Evolutionary conservation across 2,797 vertebrate genomes (phyloP).

Genomic region (Dicrostonyx torquatus): DNA sequence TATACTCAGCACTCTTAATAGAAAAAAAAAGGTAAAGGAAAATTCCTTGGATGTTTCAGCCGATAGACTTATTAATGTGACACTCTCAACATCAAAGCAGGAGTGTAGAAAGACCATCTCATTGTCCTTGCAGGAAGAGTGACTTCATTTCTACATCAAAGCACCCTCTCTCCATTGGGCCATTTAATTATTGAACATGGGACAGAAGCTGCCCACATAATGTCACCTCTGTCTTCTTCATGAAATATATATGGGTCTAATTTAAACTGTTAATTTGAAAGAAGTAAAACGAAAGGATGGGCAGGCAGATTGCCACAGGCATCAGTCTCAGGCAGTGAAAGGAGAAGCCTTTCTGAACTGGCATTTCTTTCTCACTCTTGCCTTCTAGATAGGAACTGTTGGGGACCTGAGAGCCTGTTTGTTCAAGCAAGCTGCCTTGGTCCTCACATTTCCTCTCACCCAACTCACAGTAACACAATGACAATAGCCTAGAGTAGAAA

Average conservation of each 20-base stretch:
- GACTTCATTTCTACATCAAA: constrained; percentile 73
- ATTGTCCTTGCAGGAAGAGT: constrained; percentile 60
- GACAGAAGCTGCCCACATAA: constrained; percentile 58
- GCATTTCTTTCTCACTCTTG: neutral
- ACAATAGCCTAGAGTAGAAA: constrained; percentile 11
- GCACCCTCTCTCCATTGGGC: constrained; percentile 46
- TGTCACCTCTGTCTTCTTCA: constrained; percentile 52
- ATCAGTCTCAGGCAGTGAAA: neutral
- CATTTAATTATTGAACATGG: constrained; percentile 68
- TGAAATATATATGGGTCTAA: constrained; percentile 63
- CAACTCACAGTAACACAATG: neutral
- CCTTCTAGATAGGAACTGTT: neutral
- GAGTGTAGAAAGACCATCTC: constrained; percentile 80
- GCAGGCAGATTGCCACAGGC: neutral
- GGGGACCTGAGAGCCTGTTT: neutral
- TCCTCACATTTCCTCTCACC: neutral
- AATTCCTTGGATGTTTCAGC: constrained; percentile 80
- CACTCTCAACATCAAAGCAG: constrained; percentile 82
- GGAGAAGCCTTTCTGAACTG: neutral
- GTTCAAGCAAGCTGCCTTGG: neutral
- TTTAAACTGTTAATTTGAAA: constrained; percentile 38
- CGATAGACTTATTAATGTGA: constrained; percentile 86
- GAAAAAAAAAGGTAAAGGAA: constrained; percentile 83
- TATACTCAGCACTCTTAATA: constrained; percentile 84
- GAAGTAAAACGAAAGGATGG: neutral